A percentile compares a stretch with the other conserved stretches of the same genome.
These are phyloP conservation scores for Vespertilio murinus DNA, from an alignment of 2,797 vertebrate species.

Conservation along the genomic window DNA sequence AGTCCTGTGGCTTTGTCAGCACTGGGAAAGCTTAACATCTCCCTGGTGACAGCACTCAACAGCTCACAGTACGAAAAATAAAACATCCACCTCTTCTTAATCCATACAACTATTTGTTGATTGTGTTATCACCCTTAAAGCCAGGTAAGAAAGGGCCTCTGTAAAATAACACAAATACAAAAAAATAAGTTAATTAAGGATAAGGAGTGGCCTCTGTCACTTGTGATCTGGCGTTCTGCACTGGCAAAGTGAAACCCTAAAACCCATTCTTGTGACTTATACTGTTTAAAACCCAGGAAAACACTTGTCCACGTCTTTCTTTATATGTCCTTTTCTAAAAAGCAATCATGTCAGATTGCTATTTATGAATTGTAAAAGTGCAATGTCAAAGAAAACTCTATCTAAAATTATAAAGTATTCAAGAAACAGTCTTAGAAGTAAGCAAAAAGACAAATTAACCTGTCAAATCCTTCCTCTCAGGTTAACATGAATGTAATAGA, in stretches of 20 bases:
- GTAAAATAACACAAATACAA: constrained; percentile 13
- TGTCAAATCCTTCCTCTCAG: not conserved
- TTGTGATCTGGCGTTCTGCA: not conserved
- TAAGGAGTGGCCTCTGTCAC: not conserved
- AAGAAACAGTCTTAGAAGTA: not conserved
- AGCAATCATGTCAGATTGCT: not conserved
- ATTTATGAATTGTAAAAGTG: not conserved
- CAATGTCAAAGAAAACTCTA: not conserved
- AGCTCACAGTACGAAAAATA: not conserved
- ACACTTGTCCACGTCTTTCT: not conserved
- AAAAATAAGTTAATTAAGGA: constrained; percentile 16
- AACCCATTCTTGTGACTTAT: not conserved
- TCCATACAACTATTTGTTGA: not conserved
- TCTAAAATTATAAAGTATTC: not conserved
- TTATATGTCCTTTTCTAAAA: not conserved
- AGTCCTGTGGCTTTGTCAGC: not conserved
- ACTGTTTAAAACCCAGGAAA: not conserved
- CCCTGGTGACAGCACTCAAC: not conserved
- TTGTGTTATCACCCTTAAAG: not conserved
- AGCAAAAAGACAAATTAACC: not conserved
- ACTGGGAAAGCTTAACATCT: not conserved
- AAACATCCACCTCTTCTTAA: not conserved
- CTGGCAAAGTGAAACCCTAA: constrained; percentile 20
- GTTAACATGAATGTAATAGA: not conserved
- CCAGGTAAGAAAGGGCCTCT: not conserved